A percentile compares a stretch with the other conserved stretches of the same genome.
phyloP scores from a whole-genome alignment of 1,140 invertebrate genomes.

The Meloidogyne hapla region DNA sequence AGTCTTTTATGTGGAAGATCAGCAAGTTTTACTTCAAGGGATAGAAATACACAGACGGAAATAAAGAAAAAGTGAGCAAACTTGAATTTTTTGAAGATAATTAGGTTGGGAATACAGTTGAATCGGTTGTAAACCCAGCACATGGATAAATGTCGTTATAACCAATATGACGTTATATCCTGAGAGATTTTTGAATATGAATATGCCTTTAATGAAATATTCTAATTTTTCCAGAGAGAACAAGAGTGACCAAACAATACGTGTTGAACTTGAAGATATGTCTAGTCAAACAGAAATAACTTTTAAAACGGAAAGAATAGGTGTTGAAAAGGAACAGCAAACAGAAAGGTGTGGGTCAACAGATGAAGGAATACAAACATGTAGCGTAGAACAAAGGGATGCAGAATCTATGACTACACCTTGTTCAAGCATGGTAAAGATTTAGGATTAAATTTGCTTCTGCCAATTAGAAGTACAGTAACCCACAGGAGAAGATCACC shows the following conservation, averaged over 20 bases:
- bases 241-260: slow-evolving; percentile 54
- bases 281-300: slow-evolving; percentile 41
- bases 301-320: slow-evolving; percentile 22
- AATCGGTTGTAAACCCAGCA: no score
- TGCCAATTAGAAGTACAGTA: no score
- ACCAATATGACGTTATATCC: no score
- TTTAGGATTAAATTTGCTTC: not conserved
- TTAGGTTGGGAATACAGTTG: no score
- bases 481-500: no score
- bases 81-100: no score
- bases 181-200: no score
- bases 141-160: no score
- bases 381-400: slow-evolving; percentile 32
- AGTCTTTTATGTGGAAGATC: not conserved
- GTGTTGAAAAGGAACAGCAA: slow-evolving; percentile 20
- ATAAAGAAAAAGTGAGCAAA: slow-evolving; percentile 44
- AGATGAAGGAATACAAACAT: slow-evolving; percentile 40
- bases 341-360: slow-evolving; percentile 17
- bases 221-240: slow-evolving; percentile 49
- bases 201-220: not conserved
- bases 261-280: slow-evolving; percentile 36
- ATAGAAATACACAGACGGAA: slow-evolving; percentile 56
- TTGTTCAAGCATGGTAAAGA: not conserved
- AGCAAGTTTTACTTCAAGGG: slow-evolving; percentile 43
- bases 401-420: slow-evolving; percentile 45